A percentile compares a stretch with the other conserved stretches of the same genome.
These are phyloP conservation scores for Limanda limanda DNA, from an alignment of 2,113 vertebrate genomes.

Conservation along the genomic window DNA sequence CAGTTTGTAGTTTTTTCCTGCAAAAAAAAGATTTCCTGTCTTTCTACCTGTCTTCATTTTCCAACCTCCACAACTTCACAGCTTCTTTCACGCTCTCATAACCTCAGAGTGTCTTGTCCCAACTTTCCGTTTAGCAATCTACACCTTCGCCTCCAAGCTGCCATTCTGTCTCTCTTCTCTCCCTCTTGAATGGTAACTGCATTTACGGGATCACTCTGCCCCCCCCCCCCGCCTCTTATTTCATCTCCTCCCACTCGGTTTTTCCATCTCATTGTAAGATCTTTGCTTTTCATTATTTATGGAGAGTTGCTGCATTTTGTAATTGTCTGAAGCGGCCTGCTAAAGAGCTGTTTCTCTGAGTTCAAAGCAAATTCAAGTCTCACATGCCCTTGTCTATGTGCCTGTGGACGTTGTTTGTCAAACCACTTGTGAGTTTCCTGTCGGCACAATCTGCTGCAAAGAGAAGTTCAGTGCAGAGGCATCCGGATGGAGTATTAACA, in stretches of 20 bases:
- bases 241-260: not conserved
- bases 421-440: not conserved
- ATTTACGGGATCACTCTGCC: not conserved
- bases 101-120: not conserved
- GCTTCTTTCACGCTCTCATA: constrained; percentile 9
- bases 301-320: no score
- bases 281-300: no score
- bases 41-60: not conserved
- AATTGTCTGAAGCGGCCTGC: no score
- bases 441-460: not conserved
- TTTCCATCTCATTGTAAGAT: constrained; percentile 23
- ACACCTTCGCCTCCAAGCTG: constrained; percentile 19
- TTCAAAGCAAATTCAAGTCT: constrained; percentile 7
- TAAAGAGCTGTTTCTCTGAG: no score
- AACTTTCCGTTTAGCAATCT: constrained; percentile 8
- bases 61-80: not conserved
- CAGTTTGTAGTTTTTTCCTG: not conserved
- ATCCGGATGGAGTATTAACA: constrained; percentile 20
- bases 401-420: constrained; percentile 10
- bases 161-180: constrained; percentile 15
- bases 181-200: not conserved
- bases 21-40: not conserved
- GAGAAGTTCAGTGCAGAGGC: not conserved
- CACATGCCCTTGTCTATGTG: not conserved
- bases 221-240: not conserved